phyloP scores from a whole-genome alignment of 2,888 invertebrate species.

The Eurois occulta region DNA sequence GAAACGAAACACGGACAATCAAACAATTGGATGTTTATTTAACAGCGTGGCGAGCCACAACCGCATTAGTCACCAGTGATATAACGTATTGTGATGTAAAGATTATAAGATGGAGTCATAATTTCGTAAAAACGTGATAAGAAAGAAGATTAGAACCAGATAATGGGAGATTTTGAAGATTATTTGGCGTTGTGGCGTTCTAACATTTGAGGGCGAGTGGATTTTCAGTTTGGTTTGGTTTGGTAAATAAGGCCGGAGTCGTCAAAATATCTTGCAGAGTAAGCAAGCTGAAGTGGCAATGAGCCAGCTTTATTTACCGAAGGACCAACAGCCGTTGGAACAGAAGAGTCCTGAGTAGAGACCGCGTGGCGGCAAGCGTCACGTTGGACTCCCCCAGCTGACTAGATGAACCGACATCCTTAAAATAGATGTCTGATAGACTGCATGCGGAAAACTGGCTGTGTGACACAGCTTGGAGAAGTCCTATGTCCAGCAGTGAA shows the following conservation, averaged over 20 bases:
- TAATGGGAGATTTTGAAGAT: slow-evolving; percentile 22
- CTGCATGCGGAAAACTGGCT: no score
- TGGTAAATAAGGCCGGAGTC: no score
- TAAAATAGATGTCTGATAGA: background rate
- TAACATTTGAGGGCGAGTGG: background rate
- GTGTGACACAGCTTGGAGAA: background rate
- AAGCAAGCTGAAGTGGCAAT: background rate
- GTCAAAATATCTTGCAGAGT: background rate
- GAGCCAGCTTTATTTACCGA: no score
- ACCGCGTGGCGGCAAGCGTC: no score
- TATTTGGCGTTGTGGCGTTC: slow-evolving; percentile 6
- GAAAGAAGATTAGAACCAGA: slow-evolving; percentile 36
- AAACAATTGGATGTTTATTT: slow-evolving; percentile 75
- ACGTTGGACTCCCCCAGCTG: background rate
- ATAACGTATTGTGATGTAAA: slow-evolving; percentile 68
- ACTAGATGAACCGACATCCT: background rate
- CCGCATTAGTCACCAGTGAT: slow-evolving; percentile 70
- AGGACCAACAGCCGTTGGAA: background rate
- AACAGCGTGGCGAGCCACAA: slow-evolving; percentile 63
- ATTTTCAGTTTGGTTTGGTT: background rate
- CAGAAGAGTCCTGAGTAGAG: background rate
- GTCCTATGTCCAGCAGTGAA: no score
- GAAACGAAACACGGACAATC: slow-evolving; percentile 64
- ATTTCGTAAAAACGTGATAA: slow-evolving; percentile 45
- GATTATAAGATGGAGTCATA: slow-evolving; percentile 60